Conservation (phyloP, 1,140 invertebrate species). For the Drosophila erecta region DNA sequence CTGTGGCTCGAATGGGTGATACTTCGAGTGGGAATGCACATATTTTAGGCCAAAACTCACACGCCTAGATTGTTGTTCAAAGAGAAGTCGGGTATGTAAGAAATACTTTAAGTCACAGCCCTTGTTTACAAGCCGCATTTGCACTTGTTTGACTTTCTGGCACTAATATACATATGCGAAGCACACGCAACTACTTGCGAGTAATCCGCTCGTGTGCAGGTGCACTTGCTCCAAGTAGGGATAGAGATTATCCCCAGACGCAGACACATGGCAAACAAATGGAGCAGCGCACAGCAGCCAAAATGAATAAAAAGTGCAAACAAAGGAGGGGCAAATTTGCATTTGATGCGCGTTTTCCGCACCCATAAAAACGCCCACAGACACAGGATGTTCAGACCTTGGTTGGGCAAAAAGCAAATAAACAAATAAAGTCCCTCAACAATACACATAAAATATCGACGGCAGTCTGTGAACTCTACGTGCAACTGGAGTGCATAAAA, state of each 20-base stretch:
- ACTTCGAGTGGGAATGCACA: background rate
- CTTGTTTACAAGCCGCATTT: slow-evolving; percentile 12
- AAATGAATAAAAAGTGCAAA: slow-evolving; percentile 25
- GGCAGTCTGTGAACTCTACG: slow-evolving; percentile 11
- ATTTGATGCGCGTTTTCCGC: slow-evolving; percentile 60
- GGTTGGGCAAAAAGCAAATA: slow-evolving; percentile 7
- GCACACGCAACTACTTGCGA: slow-evolving; percentile 15
- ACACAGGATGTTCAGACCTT: slow-evolving; percentile 21
- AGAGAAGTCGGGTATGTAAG: too few species aligned
- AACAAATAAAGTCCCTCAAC: slow-evolving; percentile 22
- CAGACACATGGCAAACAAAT: slow-evolving; percentile 53
- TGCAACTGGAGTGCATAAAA: slow-evolving; percentile 37
- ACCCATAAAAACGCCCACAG: slow-evolving; percentile 8
- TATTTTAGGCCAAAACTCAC: too few species aligned
- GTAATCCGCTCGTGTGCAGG: slow-evolving; percentile 21
- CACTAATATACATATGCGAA: slow-evolving; percentile 22
- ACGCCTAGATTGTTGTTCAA: too few species aligned
- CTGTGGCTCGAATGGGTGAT: slow-evolving; percentile 13
- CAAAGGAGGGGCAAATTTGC: slow-evolving; percentile 56
- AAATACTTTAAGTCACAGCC: background rate
- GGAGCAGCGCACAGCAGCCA: slow-evolving; percentile 4
- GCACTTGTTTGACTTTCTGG: slow-evolving; percentile 25
- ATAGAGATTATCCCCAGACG: slow-evolving; percentile 41
- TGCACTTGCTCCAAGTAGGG: slow-evolving; percentile 9
- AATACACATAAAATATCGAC: slow-evolving; percentile 48